phyloP scores from a whole-genome alignment of 2,113 vertebrate genomes.

The Lucifuga dentata region DNA sequence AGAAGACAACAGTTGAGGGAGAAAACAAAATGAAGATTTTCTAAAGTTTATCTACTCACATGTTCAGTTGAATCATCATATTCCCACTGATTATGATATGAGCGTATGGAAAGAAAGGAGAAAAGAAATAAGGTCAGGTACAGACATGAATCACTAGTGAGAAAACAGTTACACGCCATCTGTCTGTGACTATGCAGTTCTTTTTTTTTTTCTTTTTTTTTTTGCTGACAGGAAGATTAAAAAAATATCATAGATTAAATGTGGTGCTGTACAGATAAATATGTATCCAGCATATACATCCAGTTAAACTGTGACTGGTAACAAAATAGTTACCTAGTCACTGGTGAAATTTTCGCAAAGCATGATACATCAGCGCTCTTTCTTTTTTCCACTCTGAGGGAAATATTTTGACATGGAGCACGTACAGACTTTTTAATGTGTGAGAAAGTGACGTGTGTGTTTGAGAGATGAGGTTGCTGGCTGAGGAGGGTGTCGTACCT shows the following conservation, averaged over 20 bases:
- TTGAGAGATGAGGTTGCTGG: slow-evolving; percentile 43
- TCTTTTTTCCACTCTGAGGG: slow-evolving; percentile 3
- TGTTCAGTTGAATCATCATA: slow-evolving; percentile 99
- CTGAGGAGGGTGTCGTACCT: slow-evolving; percentile 84
- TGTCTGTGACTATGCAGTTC: slow-evolving; percentile 1
- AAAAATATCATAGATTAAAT: not conserved
- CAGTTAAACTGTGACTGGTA: not conserved
- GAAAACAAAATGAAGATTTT: not conserved
- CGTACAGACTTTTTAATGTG: slow-evolving; percentile 17
- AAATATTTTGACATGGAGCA: not conserved
- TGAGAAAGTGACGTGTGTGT: slow-evolving; percentile 33
- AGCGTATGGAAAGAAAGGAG: slow-evolving; percentile 81
- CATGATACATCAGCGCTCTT: no score
- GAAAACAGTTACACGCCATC: slow-evolving; percentile 23
- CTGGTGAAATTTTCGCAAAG: no score
- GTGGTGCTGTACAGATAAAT: not conserved
- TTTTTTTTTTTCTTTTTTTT: no score
- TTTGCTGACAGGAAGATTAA: not conserved
- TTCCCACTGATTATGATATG: slow-evolving; percentile 93
- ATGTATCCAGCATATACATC: not conserved
- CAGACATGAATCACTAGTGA: slow-evolving; percentile 34
- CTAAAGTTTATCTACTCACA: slow-evolving; percentile 87
- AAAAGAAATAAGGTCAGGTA: slow-evolving; percentile 69
- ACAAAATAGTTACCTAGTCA: not conserved
- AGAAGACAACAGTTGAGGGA: slow-evolving; percentile 14